A percentile compares a stretch with the other conserved stretches of the same genome.
Conservation (phyloP, 2,797 vertebrate genomes). For the Mormyrus proboscirostris region DNA sequence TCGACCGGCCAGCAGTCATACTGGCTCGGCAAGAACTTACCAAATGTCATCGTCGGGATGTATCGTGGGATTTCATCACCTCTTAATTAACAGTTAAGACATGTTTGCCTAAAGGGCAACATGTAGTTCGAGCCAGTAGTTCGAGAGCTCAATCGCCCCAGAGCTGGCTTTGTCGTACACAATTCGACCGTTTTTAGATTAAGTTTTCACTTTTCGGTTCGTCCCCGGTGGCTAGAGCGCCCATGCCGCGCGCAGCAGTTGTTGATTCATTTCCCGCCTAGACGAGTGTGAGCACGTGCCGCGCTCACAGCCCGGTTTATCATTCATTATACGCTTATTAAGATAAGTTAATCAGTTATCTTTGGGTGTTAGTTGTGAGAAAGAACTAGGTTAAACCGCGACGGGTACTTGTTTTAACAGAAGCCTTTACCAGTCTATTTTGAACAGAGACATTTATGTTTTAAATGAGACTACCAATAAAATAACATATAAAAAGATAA, state of each 20-base stretch:
- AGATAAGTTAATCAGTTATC: background rate
- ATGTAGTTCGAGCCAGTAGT: background rate
- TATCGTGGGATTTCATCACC: background rate
- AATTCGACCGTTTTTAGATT: background rate
- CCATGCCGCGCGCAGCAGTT: background rate
- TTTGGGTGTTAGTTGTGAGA: background rate
- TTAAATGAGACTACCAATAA: background rate
- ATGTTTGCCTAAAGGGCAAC: background rate
- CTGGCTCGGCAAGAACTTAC: background rate
- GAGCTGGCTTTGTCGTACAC: background rate
- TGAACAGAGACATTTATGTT: background rate
- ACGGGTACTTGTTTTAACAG: background rate
- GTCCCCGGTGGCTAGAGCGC: background rate
- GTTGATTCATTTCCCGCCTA: background rate
- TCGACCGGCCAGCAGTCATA: background rate
- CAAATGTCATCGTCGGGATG: background rate
- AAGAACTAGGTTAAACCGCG: background rate
- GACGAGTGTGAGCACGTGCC: background rate
- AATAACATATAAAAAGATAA: background rate
- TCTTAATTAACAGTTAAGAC: background rate
- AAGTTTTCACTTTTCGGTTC: background rate
- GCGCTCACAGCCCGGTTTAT: background rate
- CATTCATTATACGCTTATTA: background rate
- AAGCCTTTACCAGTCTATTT: background rate
- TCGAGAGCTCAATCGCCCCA: background rate